Conservation (phyloP, 1,140 invertebrate species). For the Bombus vancouverensis region DNA sequence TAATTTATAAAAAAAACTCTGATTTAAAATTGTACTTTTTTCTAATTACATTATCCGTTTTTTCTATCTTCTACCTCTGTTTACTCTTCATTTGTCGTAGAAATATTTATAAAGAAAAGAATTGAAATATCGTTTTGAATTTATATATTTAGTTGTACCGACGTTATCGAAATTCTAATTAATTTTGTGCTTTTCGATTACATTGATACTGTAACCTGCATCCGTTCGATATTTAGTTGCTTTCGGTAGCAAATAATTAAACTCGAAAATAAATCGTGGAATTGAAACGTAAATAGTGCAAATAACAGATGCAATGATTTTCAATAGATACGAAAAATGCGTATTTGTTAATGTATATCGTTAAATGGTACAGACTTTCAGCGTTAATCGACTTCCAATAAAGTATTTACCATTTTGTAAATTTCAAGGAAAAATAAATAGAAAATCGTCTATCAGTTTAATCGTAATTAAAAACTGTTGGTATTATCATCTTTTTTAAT, state of each 20-base stretch:
- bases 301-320: not conserved
- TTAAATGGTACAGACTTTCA: not conserved
- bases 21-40: not conserved
- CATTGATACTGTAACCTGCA: not conserved
- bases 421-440: not conserved
- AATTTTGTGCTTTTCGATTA: not conserved
- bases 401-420: not conserved
- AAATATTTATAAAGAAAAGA: not conserved
- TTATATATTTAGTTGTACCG: not conserved
- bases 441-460: not conserved
- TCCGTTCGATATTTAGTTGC: not conserved
- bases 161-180: not conserved
- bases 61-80: not conserved
- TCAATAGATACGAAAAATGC: not conserved
- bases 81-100: not conserved
- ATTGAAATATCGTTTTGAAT: not conserved
- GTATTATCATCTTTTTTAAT: not conserved
- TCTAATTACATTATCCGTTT: not conserved
- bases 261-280: not conserved
- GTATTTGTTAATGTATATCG: not conserved
- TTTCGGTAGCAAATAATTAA: not conserved
- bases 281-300: not conserved
- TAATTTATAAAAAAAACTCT: not conserved
- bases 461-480: not conserved
- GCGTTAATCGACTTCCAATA: not conserved